These are phyloP conservation scores for Lasioglossum figueresi DNA, from an alignment of 2,888 invertebrate species.

Conservation along the genomic window DNA sequence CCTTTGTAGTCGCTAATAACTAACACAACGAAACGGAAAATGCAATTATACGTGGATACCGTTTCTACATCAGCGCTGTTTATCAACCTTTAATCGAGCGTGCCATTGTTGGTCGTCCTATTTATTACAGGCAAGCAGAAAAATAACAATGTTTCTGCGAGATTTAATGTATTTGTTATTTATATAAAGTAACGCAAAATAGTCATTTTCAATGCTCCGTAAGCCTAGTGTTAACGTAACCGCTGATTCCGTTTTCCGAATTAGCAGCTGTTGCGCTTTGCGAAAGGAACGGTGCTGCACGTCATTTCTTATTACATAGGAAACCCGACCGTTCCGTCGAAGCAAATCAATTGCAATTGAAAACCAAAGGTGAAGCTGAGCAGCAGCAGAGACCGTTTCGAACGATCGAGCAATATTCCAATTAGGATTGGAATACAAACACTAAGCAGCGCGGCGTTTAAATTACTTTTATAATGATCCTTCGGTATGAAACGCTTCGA, in stretches of 20 bases:
- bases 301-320: not conserved
- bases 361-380: not conserved
- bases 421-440: not conserved
- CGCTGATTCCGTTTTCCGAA: not conserved
- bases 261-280: not conserved
- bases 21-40: not conserved
- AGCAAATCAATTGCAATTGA: not conserved
- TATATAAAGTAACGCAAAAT: no score
- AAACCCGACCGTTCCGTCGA: not conserved
- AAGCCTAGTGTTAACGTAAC: not conserved
- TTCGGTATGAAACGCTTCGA: not conserved
- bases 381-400: not conserved
- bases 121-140: not conserved
- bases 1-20: not conserved
- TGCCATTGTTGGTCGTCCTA: not conserved
- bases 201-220: no score
- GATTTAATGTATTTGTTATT: no score
- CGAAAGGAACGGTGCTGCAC: not conserved
- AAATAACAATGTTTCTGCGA: not conserved
- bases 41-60: not conserved
- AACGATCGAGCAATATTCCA: not conserved
- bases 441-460: not conserved
- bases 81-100: not conserved
- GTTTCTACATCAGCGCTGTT: not conserved
- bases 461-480: slow-evolving; percentile 4